Evolutionary conservation across 2,888 invertebrate genomes (phyloP).

Genomic region (Polydrusus cervinus): DNA sequence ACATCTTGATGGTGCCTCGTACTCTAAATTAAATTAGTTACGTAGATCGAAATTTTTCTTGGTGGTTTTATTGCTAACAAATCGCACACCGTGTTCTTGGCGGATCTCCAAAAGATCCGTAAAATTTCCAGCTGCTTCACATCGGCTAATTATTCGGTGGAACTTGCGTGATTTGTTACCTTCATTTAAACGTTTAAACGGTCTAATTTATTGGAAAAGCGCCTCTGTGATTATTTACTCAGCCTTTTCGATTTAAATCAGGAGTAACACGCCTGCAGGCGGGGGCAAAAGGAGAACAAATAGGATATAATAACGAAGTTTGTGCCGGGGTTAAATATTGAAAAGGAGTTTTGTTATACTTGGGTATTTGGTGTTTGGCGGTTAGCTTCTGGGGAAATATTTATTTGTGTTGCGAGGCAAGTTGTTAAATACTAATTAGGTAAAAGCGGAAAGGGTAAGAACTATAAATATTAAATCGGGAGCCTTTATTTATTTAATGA

Average conservation of each 20-base stretch:
- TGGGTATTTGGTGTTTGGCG: constrained; percentile 13
- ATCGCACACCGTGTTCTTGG: constrained; percentile 44
- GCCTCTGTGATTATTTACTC: constrained; percentile 47
- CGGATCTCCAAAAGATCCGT: constrained; percentile 38
- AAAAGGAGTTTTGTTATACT: constrained; percentile 20
- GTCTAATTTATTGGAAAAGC: constrained; percentile 47
- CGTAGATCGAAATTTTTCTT: background rate
- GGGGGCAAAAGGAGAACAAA: constrained; percentile 21
- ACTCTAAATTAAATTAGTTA: no score
- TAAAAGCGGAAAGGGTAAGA: background rate
- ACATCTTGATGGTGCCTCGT: no score
- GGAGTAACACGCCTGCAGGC: constrained; percentile 18
- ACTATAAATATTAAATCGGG: background rate
- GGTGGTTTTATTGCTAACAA: constrained; percentile 4
- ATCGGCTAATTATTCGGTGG: constrained; percentile 46
- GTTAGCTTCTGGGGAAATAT: constrained; percentile 14
- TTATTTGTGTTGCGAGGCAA: constrained; percentile 2
- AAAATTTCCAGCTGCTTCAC: constrained; percentile 30
- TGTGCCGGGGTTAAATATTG: constrained; percentile 13
- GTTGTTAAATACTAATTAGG: constrained; percentile 13
- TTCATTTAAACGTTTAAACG: constrained; percentile 48
- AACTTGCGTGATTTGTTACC: constrained; percentile 48
- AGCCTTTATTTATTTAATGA: background rate
- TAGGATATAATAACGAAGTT: constrained; percentile 26
- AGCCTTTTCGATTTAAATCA: constrained; percentile 44